Base-by-base conservation (phyloP, 1,140 invertebrate species). In the Dysdera silvatica region DNA sequence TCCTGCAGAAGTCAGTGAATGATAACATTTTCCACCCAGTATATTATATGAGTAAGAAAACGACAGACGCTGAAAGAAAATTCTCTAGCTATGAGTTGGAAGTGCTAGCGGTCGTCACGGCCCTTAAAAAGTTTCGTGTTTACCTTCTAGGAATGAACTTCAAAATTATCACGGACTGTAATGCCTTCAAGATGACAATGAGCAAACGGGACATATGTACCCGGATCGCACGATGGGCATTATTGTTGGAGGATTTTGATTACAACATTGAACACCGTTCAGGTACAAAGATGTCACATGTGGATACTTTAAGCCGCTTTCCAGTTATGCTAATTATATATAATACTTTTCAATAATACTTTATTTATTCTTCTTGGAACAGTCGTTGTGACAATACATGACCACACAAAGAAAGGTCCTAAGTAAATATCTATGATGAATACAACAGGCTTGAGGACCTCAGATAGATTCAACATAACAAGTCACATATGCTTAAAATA, bases 221-320 rank as follows among this genome's bases (percentile, higher is more conserved):
- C 10, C n/a, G 53, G 28, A 64, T 49, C 7, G 56, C 26, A 5
- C 5, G 61, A 35, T 64, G 61, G 61, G 23, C 28, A 8, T 4
- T 29, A 8, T 28, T 20, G 16, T 31, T 64, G 5, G 18, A 16
- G 4, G 55, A 61, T 14, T 48, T 61, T 28, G 51, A 62, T 23
- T 65, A 57, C 49, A 28, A 16, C 3, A 32, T 64, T 33, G 23
- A 47, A 12, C 60, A 63, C 23, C 20, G 41, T 16, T 18, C n/a
- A 23, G 61, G 61, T 12, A 31, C 33, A 3, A 24, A 32, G 3
- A 63, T 43, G 26, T 10, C 18, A 5, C 40, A 41, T 14, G 61
- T 49, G 10, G 59, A 63, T 23, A 23, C 20, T 40, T 35, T 65
- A 0, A 65, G 61, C 4, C 1, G 62, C n/a, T n/a, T n/a, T n/a